Evolutionary conservation across 2,113 vertebrate genomes (phyloP).

Genomic region (Cottus gobio): DNA sequence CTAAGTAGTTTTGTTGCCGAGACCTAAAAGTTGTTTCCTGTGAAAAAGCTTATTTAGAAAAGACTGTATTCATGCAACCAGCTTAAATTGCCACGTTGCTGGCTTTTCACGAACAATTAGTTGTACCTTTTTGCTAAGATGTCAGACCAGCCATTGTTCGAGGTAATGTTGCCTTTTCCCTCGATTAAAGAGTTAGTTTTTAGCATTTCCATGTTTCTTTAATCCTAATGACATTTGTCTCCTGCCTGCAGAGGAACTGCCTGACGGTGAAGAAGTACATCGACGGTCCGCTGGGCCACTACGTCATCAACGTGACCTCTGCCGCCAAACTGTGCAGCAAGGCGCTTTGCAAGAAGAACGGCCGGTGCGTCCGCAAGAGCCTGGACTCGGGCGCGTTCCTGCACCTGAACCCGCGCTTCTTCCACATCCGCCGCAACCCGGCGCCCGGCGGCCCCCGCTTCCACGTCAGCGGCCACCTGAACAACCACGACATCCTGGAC

Average conservation of each 20-base stretch:
- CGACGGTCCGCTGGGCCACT: constrained; percentile 87
- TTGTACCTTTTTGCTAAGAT: too few relatives aligned
- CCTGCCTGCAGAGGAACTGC: constrained; percentile 85
- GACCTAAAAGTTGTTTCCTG: too few relatives aligned
- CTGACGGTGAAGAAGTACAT: constrained; percentile 86
- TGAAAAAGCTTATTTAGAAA: too few relatives aligned
- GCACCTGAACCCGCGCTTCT: constrained; percentile 86
- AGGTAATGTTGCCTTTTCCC: background rate
- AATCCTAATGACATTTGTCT: background rate
- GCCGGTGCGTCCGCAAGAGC: constrained; percentile 88
- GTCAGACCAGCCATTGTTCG: too few relatives aligned
- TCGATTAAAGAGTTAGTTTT: background rate
- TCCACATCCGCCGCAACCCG: constrained; percentile 74
- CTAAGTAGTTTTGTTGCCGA: too few relatives aligned
- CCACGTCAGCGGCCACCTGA: constrained; percentile 80
- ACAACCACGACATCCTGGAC: constrained; percentile 75
- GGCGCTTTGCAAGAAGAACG: constrained; percentile 89
- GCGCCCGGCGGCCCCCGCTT: constrained; percentile 68
- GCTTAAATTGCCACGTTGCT: too few relatives aligned
- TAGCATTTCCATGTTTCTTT: background rate
- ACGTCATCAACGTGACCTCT: constrained; percentile 90
- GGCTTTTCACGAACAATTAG: too few relatives aligned
- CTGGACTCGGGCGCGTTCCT: constrained; percentile 83
- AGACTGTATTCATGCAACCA: too few relatives aligned
- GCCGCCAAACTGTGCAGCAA: constrained; percentile 92